Conservation (phyloP, 2,888 invertebrate genomes). For the Buathra laborator region DNA sequence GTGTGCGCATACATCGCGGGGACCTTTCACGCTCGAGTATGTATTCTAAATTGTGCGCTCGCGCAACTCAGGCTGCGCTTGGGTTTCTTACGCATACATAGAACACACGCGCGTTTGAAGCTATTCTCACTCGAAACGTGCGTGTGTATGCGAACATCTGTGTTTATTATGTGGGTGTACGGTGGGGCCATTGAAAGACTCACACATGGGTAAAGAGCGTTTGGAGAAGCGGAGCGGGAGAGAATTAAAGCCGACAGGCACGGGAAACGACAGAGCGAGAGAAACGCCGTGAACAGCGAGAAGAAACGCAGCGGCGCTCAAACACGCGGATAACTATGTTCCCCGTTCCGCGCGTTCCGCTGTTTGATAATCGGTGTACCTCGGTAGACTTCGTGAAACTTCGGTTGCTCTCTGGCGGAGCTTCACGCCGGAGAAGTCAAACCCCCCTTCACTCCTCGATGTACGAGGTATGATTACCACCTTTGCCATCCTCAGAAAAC, state of each 20-base stretch:
- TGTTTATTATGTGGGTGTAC: not conserved
- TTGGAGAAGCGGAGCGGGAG: not conserved
- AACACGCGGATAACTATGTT: not conserved
- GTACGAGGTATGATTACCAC: not conserved
- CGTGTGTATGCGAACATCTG: not conserved
- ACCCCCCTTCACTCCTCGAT: not conserved
- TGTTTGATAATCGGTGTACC: not conserved
- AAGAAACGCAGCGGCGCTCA: slow-evolving; percentile 38
- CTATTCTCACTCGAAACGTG: not conserved
- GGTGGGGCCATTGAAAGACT: slow-evolving; percentile 1
- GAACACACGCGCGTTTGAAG: not conserved
- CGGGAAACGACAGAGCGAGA: slow-evolving; percentile 1
- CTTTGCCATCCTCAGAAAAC: not conserved
- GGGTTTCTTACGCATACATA: not conserved
- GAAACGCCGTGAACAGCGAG: not conserved
- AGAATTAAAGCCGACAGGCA: not conserved
- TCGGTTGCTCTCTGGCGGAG: slow-evolving; percentile 6
- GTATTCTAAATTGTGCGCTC: not conserved
- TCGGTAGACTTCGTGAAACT: slow-evolving; percentile 17
- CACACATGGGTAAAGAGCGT: not conserved
- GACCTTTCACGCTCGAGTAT: slow-evolving; percentile 1
- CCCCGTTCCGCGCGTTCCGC: slow-evolving; percentile 6
- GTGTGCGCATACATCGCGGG: not conserved
- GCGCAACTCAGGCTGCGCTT: slow-evolving; percentile 2
- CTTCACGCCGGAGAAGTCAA: slow-evolving; percentile 39